These are phyloP conservation scores for Aphidoletes aphidimyza DNA, from an alignment of 2,888 invertebrate species.

Conservation along the genomic window DNA sequence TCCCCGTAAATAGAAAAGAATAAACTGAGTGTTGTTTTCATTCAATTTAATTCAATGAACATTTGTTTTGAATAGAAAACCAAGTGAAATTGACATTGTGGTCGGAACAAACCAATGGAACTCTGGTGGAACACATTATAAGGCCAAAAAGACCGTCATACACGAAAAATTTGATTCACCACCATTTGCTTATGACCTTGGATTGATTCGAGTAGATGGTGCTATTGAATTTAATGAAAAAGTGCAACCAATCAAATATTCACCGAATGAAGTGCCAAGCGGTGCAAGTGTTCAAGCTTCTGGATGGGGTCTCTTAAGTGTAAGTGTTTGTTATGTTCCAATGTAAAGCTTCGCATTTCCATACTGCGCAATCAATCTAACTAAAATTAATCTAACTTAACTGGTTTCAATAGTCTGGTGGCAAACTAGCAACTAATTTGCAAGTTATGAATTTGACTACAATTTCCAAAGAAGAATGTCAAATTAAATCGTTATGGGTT, in stretches of 20 bases:
- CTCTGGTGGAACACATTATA: conserved; percentile 57
- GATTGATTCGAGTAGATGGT: conserved; percentile 71
- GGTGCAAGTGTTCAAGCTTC: conserved; percentile 63
- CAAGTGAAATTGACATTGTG: no score
- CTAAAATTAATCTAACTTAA: no score
- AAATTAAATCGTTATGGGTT: no score
- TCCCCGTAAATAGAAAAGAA: background rate
- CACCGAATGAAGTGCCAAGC: conserved; percentile 68
- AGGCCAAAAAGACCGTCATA: background rate
- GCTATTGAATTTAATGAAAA: conserved; percentile 68
- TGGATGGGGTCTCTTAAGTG: background rate
- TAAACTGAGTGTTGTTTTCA: background rate
- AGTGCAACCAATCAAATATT: conserved; percentile 71
- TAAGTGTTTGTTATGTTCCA: background rate
- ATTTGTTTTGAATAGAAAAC: background rate
- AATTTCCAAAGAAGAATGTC: no score
- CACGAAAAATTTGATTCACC: conserved; percentile 61
- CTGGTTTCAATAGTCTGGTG: no score
- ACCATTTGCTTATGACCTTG: conserved; percentile 73
- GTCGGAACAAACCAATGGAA: conserved; percentile 57
- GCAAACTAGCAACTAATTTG: no score
- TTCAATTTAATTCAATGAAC: background rate
- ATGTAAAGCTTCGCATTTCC: no score
- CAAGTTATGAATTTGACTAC: no score
- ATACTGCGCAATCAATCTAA: no score